Conservation (phyloP, 2,113 vertebrate species). For the Dasyurus viverrinus region DNA sequence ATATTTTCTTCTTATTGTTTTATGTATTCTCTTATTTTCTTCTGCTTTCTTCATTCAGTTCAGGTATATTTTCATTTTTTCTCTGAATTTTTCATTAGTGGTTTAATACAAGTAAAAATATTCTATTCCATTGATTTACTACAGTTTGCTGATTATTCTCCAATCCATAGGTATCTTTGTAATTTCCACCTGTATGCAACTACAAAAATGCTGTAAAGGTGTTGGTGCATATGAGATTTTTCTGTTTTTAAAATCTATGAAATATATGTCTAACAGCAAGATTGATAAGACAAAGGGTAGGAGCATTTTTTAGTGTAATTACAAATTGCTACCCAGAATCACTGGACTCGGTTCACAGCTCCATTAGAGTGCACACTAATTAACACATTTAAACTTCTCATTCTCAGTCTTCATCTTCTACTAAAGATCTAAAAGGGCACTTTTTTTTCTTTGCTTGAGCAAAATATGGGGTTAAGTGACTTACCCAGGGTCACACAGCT, state of each 20-base stretch:
- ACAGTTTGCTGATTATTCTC: not conserved
- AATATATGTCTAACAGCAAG: not conserved
- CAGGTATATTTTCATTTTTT: not conserved
- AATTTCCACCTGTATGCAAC: not conserved
- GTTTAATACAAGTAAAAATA: not conserved
- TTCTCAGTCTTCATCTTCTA: not conserved
- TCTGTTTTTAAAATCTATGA: not conserved
- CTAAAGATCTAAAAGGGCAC: not conserved
- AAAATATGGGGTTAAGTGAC: no score
- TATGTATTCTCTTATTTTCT: not conserved
- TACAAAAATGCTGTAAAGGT: not conserved
- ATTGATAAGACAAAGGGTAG: not conserved
- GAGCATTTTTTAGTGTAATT: not conserved
- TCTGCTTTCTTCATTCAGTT: not conserved
- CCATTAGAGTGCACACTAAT: not conserved
- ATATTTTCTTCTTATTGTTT: no score
- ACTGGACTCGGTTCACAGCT: not conserved
- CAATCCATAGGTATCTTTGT: not conserved
- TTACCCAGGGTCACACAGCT: no score
- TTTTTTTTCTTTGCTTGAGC: no score
- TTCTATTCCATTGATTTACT: not conserved
- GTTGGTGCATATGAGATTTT: not conserved
- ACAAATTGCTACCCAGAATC: not conserved
- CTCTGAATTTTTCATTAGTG: not conserved
- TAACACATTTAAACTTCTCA: not conserved